Evolutionary conservation across 2,888 invertebrate genomes (phyloP).

Genomic region (Heliconius hortense): DNA sequence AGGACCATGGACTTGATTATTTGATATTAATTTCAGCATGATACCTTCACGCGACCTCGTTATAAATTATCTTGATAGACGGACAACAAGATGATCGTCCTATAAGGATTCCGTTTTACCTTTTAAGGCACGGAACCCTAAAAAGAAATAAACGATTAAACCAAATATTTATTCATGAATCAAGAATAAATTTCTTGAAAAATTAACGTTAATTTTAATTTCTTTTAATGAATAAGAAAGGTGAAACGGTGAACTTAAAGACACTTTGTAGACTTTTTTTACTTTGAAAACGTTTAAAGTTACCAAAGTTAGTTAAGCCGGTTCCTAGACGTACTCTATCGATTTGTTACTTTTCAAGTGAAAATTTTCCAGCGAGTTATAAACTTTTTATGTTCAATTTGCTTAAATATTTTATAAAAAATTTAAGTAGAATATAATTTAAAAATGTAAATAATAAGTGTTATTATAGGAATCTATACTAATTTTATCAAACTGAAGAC

Average conservation of each 20-base stretch:
- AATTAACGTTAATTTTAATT: not conserved
- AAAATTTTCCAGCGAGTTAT: not conserved
- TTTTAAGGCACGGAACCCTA: not conserved
- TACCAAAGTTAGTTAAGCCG: conserved; percentile 10
- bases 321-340: conserved; percentile 18
- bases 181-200: not conserved
- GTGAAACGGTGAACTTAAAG: conserved; percentile 5
- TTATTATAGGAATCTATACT: too few species aligned
- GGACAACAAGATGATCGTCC: too few species aligned
- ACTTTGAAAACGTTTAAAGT: conserved; percentile 14
- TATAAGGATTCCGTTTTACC: too few species aligned
- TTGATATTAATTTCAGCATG: too few species aligned
- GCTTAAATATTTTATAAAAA: not conserved
- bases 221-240: not conserved
- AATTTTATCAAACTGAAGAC: too few species aligned
- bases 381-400: not conserved
- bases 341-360: conserved; percentile 2
- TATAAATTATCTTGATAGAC: too few species aligned
- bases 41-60: too few species aligned
- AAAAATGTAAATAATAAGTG: too few species aligned
- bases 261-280: conserved; percentile 9
- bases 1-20: too few species aligned
- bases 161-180: not conserved
- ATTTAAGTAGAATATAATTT: not conserved
- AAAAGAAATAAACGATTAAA: not conserved